A percentile compares a stretch with the other conserved stretches of the same genome.
Evolutionary conservation across 2,797 vertebrate species (phyloP).

Genomic region (Lepilemur ruficaudatus): DNA sequence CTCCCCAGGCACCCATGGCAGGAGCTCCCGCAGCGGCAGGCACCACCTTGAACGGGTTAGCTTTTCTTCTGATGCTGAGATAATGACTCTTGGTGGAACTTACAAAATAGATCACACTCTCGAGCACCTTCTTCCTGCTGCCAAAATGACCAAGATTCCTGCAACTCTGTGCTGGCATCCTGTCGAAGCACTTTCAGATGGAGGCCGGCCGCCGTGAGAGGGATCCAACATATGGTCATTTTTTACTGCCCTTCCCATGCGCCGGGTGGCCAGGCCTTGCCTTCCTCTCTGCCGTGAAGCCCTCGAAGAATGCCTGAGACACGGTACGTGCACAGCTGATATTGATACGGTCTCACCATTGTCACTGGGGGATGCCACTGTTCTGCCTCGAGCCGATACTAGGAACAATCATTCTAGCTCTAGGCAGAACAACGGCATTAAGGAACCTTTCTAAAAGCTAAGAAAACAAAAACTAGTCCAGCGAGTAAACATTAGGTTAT

Average conservation of each 20-base stretch:
- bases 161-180: not conserved
- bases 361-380: not conserved
- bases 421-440: not conserved
- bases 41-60: not conserved
- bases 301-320: not conserved
- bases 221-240: not conserved
- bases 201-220: no score
- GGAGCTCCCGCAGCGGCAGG: no score
- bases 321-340: not conserved
- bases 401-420: no score
- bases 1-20: no score
- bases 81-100: not conserved
- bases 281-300: not conserved
- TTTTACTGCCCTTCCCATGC: fast-evolving
- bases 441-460: not conserved
- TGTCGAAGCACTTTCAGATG: no score
- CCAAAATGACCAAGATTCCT: not conserved
- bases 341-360: no score
- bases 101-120: not conserved
- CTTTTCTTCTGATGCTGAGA: not conserved
- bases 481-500: conserved; percentile 23
- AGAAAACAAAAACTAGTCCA: not conserved
- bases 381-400: no score
- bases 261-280: not conserved
- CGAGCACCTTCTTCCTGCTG: not conserved